A percentile compares a stretch with the other conserved stretches of the same genome.
Evolutionary conservation across 2,888 invertebrate species (phyloP).

Genomic region (Epirrhoe alternata): DNA sequence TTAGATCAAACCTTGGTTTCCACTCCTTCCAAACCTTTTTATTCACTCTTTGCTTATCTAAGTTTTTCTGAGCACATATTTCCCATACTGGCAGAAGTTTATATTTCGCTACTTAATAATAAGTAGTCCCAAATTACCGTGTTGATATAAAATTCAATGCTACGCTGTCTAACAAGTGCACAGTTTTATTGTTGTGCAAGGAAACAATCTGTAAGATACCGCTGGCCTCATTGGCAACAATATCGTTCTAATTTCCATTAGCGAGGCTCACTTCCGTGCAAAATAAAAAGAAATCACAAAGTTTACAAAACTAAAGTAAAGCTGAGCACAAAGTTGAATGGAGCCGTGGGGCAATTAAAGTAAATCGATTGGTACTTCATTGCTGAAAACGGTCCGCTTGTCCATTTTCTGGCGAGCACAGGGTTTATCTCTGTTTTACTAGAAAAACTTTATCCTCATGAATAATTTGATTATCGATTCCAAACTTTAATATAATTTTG

Average conservation of each 20-base stretch:
- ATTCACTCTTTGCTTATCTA: too few relatives aligned
- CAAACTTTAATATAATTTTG: neutral
- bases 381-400: conserved; percentile 36
- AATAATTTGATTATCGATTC: conserved; percentile 10
- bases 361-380: conserved; percentile 44
- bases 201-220: conserved; percentile 10
- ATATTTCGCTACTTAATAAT: neutral
- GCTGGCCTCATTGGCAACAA: conserved; percentile 25
- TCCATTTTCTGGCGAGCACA: conserved; percentile 29
- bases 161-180: neutral
- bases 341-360: conserved; percentile 41
- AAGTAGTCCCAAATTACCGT: neutral
- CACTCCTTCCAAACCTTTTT: too few relatives aligned
- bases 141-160: neutral
- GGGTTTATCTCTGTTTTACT: conserved; percentile 31
- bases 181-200: neutral
- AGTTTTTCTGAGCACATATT: too few relatives aligned
- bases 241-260: conserved; percentile 36
- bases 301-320: conserved; percentile 40
- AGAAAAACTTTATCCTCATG: conserved; percentile 12
- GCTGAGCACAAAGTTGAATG: conserved; percentile 35
- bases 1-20: too few relatives aligned
- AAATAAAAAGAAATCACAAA: conserved; percentile 34
- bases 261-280: conserved; percentile 23
- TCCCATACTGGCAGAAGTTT: neutral